A percentile compares a stretch with the other conserved stretches of the same genome.
These are phyloP conservation scores for Meandrusa payeni DNA, from an alignment of 2,888 invertebrate species.

Conservation along the genomic window DNA sequence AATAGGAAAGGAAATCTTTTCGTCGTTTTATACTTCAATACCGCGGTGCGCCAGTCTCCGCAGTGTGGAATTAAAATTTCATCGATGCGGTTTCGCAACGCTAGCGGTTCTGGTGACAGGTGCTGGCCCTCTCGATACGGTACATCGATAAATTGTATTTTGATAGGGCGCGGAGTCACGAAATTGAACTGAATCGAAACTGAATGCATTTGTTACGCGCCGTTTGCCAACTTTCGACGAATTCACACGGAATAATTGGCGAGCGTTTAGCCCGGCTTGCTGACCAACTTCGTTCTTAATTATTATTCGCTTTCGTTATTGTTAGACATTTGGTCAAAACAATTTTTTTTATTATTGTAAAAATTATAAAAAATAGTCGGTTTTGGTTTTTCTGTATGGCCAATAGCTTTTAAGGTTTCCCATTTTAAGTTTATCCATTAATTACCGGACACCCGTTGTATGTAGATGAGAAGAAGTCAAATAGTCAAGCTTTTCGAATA, in stretches of 20 bases:
- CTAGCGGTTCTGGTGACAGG: conserved; percentile 56
- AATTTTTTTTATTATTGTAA: no score
- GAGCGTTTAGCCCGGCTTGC: neutral
- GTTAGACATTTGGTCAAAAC: neutral
- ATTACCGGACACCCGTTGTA: no score
- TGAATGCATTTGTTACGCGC: conserved; percentile 8
- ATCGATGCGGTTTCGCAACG: conserved; percentile 36
- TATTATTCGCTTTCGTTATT: conserved; percentile 2
- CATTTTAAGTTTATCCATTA: no score
- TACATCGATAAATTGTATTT: conserved; percentile 64
- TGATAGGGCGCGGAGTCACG: conserved; percentile 43
- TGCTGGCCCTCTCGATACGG: conserved; percentile 43
- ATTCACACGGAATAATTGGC: conserved; percentile 11
- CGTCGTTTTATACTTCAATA: conserved; percentile 17
- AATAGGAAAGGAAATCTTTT: no score
- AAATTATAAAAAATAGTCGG: no score
- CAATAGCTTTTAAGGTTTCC: no score
- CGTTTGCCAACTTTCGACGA: conserved; percentile 14
- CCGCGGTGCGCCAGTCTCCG: neutral
- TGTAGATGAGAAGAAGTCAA: no score
- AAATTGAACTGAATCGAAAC: conserved; percentile 34
- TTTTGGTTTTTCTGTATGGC: no score
- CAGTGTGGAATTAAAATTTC: conserved; percentile 21
- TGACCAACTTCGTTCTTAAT: neutral
- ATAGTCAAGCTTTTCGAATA: no score